phyloP scores from a whole-genome alignment of 2,113 vertebrate species.

The Antennarius striatus region DNA sequence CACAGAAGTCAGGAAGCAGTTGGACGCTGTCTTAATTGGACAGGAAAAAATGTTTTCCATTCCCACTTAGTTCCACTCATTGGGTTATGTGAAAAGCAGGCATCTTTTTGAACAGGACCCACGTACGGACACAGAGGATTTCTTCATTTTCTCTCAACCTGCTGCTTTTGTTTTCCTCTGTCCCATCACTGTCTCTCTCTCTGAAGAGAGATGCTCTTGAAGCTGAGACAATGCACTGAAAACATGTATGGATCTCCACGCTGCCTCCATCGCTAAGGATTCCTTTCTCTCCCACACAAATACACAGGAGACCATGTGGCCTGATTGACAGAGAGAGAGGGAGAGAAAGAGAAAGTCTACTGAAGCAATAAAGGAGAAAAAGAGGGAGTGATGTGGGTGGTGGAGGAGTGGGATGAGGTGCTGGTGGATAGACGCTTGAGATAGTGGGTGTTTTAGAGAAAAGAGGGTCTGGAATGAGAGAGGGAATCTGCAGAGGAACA shows the following conservation, averaged over 20 bases:
- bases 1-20: constrained; percentile 39
- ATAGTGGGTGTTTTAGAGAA: constrained; percentile 64
- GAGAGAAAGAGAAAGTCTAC: neutral
- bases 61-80: constrained; percentile 27
- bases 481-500: constrained; percentile 76
- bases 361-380: constrained; percentile 44
- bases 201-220: constrained; percentile 44
- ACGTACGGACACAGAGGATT: neutral
- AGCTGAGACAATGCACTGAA: constrained; percentile 4
- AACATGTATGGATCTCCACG: constrained; percentile 22
- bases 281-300: constrained; percentile 54
- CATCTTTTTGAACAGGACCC: constrained; percentile 28
- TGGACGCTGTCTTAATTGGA: constrained; percentile 62
- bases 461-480: constrained; percentile 60
- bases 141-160: constrained; percentile 19
- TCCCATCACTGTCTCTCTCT: constrained; percentile 4
- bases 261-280: constrained; percentile 32
- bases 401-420: constrained; percentile 1
- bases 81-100: constrained; percentile 29
- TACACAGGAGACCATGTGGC: constrained; percentile 32
- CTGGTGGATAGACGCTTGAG: constrained; percentile 40
- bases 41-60: constrained; percentile 42
- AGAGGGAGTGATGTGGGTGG: constrained; percentile 33
- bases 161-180: constrained; percentile 14
- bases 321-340: constrained; percentile 59